Conservation (phyloP, 2,888 invertebrate species). For the Heteromurus nitidus region DNA sequence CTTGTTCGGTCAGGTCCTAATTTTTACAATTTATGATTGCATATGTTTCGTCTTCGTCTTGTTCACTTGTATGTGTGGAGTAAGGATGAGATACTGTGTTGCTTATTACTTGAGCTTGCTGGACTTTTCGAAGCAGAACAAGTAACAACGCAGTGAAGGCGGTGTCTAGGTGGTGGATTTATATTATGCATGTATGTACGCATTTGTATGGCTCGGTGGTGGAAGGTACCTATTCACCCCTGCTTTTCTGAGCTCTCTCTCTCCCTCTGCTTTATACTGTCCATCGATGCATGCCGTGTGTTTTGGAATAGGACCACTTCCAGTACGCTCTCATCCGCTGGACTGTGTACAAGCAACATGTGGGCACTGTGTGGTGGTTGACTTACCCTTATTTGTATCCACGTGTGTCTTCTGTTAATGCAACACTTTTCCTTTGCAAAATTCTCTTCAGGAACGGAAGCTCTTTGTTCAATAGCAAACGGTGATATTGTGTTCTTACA, state of each 20-base stretch:
- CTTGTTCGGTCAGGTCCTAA: slow-evolving; percentile 26
- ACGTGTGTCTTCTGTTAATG: slow-evolving; percentile 52
- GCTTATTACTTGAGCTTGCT: slow-evolving; percentile 26
- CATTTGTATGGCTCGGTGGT: slow-evolving; percentile 3
- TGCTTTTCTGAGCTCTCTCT: slow-evolving; percentile 24
- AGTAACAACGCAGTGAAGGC: neutral
- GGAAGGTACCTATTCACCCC: slow-evolving; percentile 57
- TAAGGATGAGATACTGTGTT: neutral
- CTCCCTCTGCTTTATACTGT: slow-evolving; percentile 23
- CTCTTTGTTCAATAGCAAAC: slow-evolving; percentile 1
- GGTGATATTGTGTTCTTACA: neutral
- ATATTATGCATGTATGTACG: neutral
- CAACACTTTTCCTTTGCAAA: slow-evolving; percentile 8
- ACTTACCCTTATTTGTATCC: slow-evolving; percentile 30
- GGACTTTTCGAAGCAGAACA: slow-evolving; percentile 58
- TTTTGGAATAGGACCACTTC: slow-evolving; percentile 59
- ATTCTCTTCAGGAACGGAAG: slow-evolving; percentile 2
- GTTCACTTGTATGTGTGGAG: neutral
- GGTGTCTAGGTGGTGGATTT: slow-evolving; percentile 7
- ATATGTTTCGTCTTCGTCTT: neutral
- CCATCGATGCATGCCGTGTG: slow-evolving; percentile 34
- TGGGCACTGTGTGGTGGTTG: slow-evolving; percentile 60
- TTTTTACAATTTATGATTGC: slow-evolving; percentile 1
- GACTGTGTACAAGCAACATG: slow-evolving; percentile 73
- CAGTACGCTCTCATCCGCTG: slow-evolving; percentile 64